Evolutionary conservation across 2,797 vertebrate genomes (phyloP), one percentile per base, ranked within the genome.

Genomic region (Myripristis jacobus): DNA sequence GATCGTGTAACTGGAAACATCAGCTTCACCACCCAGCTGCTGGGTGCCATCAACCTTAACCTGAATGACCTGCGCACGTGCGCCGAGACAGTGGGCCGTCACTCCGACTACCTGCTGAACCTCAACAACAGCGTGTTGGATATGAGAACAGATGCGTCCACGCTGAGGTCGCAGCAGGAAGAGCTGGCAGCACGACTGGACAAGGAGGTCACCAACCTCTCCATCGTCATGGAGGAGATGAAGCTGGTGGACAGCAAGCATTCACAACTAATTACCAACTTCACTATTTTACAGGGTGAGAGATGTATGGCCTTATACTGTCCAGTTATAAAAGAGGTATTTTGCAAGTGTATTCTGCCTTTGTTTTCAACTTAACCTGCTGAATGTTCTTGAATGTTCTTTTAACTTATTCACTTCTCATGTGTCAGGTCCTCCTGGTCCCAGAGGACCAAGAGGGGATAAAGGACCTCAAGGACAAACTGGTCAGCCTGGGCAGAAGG

Each of bases 171-270:
- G 60, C 96, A 97, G 52, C 98, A 99, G 87, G 96, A 97, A 38
- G 92, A 94, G 70, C 94, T 99, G 91, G 92, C 95, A 24, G 92
- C 93, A 0, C 93, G 96, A 55, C 84, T 99, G 89, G 97, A 99
- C 80, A 95, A 94, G 41, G 97, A 99, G 92, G 95, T 99, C 76
- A 95, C 95, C 83, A 96, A 93, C 79, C 94, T 99, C 69, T 97
- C 96, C 0, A 89, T 96, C 57, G 94, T 99, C 70, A 98, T 97
- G 96, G 97, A 98, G 90, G 98, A 99, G 93, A 97, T 99, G 97
- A 98, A 98, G 82, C 81, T 98, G 62, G 97, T 99, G 56, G 98
- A 99, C 92, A 96, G 93, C 86, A 97, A 96, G 81, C 98, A 99
- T 64, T 96, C 97, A 13, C 98, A 98, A 69, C 95, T 99, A 18